A percentile compares a stretch with the other conserved stretches of the same genome.
phyloP scores from a whole-genome alignment of 1,140 invertebrate genomes.

The Drosophila sproati region DNA sequence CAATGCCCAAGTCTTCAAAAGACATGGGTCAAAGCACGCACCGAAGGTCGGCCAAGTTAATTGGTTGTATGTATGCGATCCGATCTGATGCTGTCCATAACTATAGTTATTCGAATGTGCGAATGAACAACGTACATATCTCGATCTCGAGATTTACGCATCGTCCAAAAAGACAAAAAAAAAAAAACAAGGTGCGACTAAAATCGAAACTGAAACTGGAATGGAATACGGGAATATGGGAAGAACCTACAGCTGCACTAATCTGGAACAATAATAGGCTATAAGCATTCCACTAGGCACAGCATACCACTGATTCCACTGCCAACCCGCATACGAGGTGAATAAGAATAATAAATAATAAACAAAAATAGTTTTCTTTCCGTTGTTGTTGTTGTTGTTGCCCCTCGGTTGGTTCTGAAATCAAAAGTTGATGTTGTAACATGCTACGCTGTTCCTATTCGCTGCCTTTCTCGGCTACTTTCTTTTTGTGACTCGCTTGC shows the following conservation, averaged over 20 bases:
- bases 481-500: conserved; percentile 36
- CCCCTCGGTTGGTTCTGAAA: conserved; percentile 59
- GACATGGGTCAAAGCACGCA: conserved; percentile 71
- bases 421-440: conserved; percentile 60
- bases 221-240: too few species aligned
- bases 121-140: conserved; percentile 1
- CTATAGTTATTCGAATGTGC: conserved; percentile 28
- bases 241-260: too few species aligned
- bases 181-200: too few species aligned
- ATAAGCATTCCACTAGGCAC: too few species aligned
- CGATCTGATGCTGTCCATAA: background rate
- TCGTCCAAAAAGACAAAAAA: background rate
- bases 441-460: conserved; percentile 9
- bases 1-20: conserved; percentile 34
- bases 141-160: conserved; percentile 13
- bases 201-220: background rate
- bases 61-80: conserved; percentile 1
- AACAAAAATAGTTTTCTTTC: background rate
- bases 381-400: background rate
- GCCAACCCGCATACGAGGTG: background rate
- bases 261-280: too few species aligned
- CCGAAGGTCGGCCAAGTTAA: conserved; percentile 51
- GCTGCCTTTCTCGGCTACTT: conserved; percentile 38
- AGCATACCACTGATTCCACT: too few species aligned
- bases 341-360: background rate